Evolutionary conservation across 2,797 vertebrate genomes (phyloP).

Genomic region (Mycteria americana): DNA sequence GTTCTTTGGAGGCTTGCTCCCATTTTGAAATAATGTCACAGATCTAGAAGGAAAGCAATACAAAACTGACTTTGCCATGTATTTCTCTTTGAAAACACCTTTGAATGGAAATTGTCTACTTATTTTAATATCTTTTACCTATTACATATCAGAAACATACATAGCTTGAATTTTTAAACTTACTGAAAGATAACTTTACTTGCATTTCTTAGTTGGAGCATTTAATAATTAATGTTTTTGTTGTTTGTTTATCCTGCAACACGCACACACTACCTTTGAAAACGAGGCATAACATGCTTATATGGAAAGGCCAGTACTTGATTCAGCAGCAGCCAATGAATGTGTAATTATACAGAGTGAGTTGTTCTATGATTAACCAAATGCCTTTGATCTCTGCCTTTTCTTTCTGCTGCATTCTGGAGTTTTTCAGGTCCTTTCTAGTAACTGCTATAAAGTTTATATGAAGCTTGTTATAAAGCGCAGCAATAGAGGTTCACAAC

Average conservation of each 20-base stretch:
- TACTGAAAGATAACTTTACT: neutral
- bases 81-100: neutral
- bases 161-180: neutral
- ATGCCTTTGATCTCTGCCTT: neutral
- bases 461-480: neutral
- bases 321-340: neutral
- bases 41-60: constrained; percentile 78
- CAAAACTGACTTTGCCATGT: neutral
- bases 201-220: neutral
- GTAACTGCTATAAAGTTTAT: neutral
- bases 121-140: neutral
- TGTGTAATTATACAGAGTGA: neutral
- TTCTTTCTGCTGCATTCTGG: neutral
- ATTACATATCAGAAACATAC: neutral
- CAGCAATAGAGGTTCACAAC: neutral
- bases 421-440: neutral
- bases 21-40: constrained; percentile 99
- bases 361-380: neutral
- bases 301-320: neutral
- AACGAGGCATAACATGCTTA: neutral
- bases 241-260: neutral
- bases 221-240: constrained; percentile 27
- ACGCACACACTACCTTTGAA: constrained; percentile 27
- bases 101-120: neutral
- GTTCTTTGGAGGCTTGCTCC: constrained; percentile 96